Conservation (phyloP, 2,113 vertebrate genomes). For the Equus przewalskii region DNA sequence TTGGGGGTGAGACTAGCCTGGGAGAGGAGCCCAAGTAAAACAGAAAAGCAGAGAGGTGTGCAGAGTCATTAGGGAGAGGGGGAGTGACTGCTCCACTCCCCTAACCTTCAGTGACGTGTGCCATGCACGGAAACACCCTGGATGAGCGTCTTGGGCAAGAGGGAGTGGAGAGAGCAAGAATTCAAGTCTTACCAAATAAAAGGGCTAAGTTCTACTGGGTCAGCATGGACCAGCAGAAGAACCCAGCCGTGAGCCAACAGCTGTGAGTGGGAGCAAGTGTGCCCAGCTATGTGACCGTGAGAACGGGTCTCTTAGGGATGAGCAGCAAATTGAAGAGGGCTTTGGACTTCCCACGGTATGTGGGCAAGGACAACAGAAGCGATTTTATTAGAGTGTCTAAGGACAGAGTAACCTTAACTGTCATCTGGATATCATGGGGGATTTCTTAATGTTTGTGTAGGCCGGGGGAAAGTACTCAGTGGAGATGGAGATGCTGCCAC, state of each 20-base stretch:
- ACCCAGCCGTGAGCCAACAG: neutral
- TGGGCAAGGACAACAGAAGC: neutral
- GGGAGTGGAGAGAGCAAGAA: neutral
- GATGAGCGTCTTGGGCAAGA: neutral
- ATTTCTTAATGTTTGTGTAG: neutral
- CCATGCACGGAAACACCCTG: accelerated
- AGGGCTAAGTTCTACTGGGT: neutral
- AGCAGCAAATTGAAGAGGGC: neutral
- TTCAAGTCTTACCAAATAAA: neutral
- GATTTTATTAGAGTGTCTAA: neutral
- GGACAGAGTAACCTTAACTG: neutral
- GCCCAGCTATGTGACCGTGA: neutral
- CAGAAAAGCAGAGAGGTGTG: neutral
- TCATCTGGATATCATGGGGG: neutral
- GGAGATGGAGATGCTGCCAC: neutral
- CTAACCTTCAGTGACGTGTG: too few relatives aligned
- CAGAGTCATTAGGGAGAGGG: accelerated
- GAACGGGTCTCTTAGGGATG: neutral
- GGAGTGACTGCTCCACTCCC: neutral
- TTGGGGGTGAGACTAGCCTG: neutral
- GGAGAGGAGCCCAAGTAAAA: neutral
- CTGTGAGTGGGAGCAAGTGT: neutral
- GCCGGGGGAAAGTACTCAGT: neutral
- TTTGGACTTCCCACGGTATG: neutral
- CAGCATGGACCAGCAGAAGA: neutral